Base-by-base conservation (phyloP, 2,888 invertebrate genomes). In the Acanthosepion esculentum region DNA sequence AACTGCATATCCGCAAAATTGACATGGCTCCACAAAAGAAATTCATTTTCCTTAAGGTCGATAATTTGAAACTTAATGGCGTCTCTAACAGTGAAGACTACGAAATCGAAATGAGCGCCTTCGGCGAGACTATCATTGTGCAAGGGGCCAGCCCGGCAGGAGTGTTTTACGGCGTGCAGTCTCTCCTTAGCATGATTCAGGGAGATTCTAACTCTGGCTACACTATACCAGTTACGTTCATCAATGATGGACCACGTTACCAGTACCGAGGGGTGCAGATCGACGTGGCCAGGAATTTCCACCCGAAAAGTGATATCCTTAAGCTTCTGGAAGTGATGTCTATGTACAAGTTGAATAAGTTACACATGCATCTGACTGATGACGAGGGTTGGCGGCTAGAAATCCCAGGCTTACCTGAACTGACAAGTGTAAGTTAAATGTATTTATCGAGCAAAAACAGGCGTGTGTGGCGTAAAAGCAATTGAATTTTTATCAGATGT, bases 381-480 rank as follows among this genome's bases (percentile, higher is more conserved):
- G 97, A 97, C 94, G 97, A 97, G 94, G 97, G 97, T 1, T 97
- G 97, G 97, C 95, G 97, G 53, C 94, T 97, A 12, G 97, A 97
- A 94, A 97, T 97, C 15, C 96, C 97, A 3, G 97, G 96, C 6
- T 95, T 97, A 29, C 96, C 96, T 12, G 97, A 97, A 95, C 96
- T 97, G 8, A 97, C 97, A 5, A 95, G 96, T 96, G 97, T 97
- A 94, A 92, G 94, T 94, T 55, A 29, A 59, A 41, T 64, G 20
- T 8, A 50, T 1, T 50, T 50, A 8, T 50, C 15, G 50, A 41
- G 41, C 41, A 41, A 41, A 41, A 41, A 41, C 41, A 41, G 41
- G 41, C 41, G 41, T 41, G 41, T 3, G 3, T 41, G 3, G 41
- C 41, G 41, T 41, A 41, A 41, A 41, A 41, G 41, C 41, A 41